Base-by-base conservation (phyloP, 2,888 invertebrate species). In the Hyalella azteca region DNA sequence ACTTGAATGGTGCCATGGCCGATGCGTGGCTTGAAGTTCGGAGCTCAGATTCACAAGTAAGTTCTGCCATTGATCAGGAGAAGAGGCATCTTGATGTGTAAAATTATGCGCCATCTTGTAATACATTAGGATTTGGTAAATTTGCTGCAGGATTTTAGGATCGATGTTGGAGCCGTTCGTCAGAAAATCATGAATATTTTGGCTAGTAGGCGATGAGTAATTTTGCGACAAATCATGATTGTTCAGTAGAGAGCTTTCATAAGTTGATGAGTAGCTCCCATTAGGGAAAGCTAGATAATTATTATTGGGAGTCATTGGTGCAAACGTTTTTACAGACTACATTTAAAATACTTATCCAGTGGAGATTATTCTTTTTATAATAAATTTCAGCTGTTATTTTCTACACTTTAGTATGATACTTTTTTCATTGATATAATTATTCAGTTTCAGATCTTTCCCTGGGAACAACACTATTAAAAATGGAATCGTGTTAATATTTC, bases 91-190 rank as follows among this genome's bases (percentile, higher is more conserved):
- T 5, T 66, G 39, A 32, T 36, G 66, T 36, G 66, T 36, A 32
- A 36, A 32, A 36, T 66, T 66, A 29, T 66, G 39, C 5, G 66
- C 39, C 36, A 66, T 32, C 19, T 36, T 36, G 66, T 66, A 66
- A 15, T 66, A 66, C 36, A 66, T 36, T 39, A 66, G 19, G 29
- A 66, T 66, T 36, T 66, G 66, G 36, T 36, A 66, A n/a, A 66
- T n/a, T 39, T 66, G 36, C 66, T 66, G 66, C 66, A 66, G 66
- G 19, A 36, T 66, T 29, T 29, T 66, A 0, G 66, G 66, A 29
- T 66, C 66, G 22, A 66, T 66, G 66, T 66, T 36, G 36, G 66
- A 66, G n/a, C 32, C 19, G 66, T 66, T 66, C 26, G 3, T 54
- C 36, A 66, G 36, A 2, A 36, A 22, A 29, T 32, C 19, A 19